Conservation (phyloP, 2,888 invertebrate genomes). For the Coleophora flavipennella region DNA sequence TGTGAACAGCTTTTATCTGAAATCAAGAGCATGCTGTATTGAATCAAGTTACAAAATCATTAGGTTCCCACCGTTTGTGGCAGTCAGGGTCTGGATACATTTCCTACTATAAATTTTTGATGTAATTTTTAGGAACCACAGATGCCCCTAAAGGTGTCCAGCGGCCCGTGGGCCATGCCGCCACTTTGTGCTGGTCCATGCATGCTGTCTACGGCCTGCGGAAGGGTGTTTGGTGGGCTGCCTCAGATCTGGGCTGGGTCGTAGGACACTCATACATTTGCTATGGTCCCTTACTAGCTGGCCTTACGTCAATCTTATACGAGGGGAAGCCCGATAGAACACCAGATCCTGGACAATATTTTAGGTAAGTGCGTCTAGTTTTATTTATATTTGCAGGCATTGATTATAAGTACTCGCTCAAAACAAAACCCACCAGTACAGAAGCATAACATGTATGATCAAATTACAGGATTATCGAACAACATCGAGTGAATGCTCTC, state of each 20-base stretch:
- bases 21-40: too few species aligned
- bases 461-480: constrained; percentile 82
- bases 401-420: too few species aligned
- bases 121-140: constrained; percentile 60
- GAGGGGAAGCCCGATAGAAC: constrained; percentile 97
- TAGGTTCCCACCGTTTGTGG: too few species aligned
- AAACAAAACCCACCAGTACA: too few species aligned
- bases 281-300: constrained; percentile 89
- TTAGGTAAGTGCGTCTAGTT: constrained; percentile 72
- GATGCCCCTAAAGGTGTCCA: constrained; percentile 80
- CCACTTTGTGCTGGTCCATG: constrained; percentile 88
- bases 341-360: constrained; percentile 93
- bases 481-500: constrained; percentile 87
- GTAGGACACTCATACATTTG: constrained; percentile 96
- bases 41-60: too few species aligned
- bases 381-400: too few species aligned
- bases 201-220: constrained; percentile 84
- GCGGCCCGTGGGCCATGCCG: constrained; percentile 91
- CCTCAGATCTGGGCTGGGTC: constrained; percentile 93
- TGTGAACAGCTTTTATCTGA: background rate
- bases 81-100: too few species aligned
- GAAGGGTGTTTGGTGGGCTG: constrained; percentile 91
- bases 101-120: too few species aligned
- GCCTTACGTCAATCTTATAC: constrained; percentile 86
- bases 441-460: too few species aligned